Percentiles rank a stretch among this genome's conserved stretches.
Evolutionary conservation across 2,113 vertebrate genomes (phyloP).

Genomic region (Acrocephalus kingi): DNA sequence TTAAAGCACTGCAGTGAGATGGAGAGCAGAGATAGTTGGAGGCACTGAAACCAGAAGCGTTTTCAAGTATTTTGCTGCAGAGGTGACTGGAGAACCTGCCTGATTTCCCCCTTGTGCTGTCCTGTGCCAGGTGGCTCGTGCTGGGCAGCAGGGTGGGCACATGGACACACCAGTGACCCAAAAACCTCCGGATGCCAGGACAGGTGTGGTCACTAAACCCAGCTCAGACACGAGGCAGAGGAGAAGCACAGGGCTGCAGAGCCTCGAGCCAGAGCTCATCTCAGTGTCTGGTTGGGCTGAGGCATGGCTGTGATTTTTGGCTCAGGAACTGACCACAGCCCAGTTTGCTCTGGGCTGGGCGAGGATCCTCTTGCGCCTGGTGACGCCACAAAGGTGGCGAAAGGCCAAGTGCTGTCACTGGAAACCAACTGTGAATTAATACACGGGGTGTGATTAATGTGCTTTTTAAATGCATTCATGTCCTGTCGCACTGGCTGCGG

Average conservation of each 20-base stretch:
- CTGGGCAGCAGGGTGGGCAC: not conserved
- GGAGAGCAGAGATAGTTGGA: not conserved
- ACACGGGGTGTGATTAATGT: not conserved
- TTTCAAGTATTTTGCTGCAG: not conserved
- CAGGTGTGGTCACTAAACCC: rapidly evolving
- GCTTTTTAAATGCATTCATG: slow-evolving; percentile 20
- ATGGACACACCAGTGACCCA: rapidly evolving
- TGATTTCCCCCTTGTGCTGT: not conserved
- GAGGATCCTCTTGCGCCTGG: rapidly evolving
- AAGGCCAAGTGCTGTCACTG: slow-evolving; percentile 5
- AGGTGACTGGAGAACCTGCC: not conserved
- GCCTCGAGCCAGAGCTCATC: not conserved
- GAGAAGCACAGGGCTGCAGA: not conserved
- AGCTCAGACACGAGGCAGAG: not conserved
- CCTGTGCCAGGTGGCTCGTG: rapidly evolving
- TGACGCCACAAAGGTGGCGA: not conserved
- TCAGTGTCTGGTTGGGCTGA: not conserved
- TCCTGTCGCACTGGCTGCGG: not conserved
- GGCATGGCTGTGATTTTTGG: not conserved
- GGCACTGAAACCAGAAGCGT: not conserved
- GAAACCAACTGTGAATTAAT: slow-evolving; percentile 21
- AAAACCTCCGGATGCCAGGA: not conserved
- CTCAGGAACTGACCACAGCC: rapidly evolving
- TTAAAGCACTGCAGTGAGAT: not conserved
- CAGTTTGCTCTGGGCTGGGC: not conserved